These are phyloP conservation scores for Nothoprocta perdicaria DNA, from an alignment of 2,113 vertebrate species.

Conservation along the genomic window DNA sequence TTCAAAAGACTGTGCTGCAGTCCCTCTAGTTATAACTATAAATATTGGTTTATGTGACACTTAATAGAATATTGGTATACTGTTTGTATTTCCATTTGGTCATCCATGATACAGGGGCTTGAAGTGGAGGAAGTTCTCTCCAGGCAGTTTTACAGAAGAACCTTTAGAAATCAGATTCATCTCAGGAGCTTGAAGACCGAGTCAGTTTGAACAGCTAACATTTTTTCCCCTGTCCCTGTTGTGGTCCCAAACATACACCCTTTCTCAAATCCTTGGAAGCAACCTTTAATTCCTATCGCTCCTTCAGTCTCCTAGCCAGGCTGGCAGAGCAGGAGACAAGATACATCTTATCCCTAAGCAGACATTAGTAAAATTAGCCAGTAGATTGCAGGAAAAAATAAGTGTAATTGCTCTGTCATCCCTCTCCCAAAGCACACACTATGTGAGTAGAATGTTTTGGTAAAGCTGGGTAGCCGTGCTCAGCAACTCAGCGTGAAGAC, in stretches of 20 bases:
- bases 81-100: accelerated
- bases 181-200: background rate
- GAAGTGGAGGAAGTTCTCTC: background rate
- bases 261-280: background rate
- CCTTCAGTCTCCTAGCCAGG: accelerated
- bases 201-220: background rate
- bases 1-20: background rate
- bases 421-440: background rate
- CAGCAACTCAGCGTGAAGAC: background rate
- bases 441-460: background rate
- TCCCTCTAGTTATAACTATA: accelerated
- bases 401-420: background rate
- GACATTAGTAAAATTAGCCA: background rate
- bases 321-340: background rate
- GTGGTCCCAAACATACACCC: background rate
- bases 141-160: accelerated
- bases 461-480: background rate
- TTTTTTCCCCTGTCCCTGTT: background rate
- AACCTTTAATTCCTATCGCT: background rate
- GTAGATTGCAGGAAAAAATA: background rate
- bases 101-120: background rate
- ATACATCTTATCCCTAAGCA: background rate
- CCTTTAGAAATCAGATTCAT: background rate
- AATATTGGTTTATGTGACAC: accelerated
- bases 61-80: background rate